Percentiles rank a stretch among this genome's conserved stretches.
Evolutionary conservation across 2,113 vertebrate genomes (phyloP).

Genomic region (Halcyon malimbica): DNA sequence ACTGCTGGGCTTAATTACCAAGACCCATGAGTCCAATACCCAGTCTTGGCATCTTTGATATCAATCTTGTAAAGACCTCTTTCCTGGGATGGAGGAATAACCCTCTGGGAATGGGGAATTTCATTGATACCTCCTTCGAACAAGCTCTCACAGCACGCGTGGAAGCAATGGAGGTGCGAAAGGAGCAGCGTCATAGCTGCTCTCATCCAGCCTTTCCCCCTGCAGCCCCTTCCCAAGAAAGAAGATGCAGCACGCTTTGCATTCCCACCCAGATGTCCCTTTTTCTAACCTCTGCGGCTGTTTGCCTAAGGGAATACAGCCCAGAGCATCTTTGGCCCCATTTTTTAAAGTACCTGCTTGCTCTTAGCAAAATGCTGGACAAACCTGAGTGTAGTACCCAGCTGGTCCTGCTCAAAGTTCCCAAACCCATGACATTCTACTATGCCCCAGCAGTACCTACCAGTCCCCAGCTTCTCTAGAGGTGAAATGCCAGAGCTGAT

Average conservation of each 20-base stretch:
- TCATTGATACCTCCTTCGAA: neutral
- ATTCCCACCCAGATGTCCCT: neutral
- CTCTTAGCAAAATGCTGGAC: neutral
- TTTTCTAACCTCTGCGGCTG: neutral
- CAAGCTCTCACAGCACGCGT: neutral
- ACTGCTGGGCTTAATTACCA: neutral
- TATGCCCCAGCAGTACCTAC: neutral
- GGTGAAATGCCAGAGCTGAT: neutral
- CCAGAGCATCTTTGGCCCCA: neutral
- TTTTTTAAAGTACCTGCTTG: neutral
- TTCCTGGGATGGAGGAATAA: neutral
- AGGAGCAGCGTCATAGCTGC: neutral
- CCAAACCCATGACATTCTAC: neutral
- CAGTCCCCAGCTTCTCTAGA: neutral
- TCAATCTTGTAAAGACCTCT: neutral
- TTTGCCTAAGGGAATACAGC: neutral
- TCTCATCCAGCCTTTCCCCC: neutral
- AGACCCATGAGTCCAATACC: neutral
- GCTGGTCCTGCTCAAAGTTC: neutral
- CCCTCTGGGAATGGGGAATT: neutral
- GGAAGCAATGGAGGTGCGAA: neutral
- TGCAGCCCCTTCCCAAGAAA: neutral
- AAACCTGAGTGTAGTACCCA: rapidly evolving
- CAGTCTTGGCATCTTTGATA: neutral
- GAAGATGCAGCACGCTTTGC: neutral